Conservation (phyloP, 1,140 invertebrate genomes). For the Macrobrachium rosenbergii region DNA sequence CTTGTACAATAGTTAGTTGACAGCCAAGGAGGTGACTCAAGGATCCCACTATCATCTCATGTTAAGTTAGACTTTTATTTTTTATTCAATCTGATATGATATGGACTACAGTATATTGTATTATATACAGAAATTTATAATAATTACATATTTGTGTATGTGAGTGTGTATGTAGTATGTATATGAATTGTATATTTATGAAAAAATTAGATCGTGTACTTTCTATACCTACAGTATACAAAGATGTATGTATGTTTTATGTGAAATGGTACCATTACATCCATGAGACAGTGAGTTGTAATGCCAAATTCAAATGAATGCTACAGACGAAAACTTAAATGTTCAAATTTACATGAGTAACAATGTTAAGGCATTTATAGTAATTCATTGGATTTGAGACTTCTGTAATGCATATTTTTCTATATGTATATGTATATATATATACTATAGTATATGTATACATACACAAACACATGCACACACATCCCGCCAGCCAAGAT, state of each 20-base stretch:
- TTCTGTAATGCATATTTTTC: slow-evolving; percentile 3
- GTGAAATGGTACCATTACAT: background rate
- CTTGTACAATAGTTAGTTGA: slow-evolving; percentile 62
- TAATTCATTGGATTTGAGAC: background rate
- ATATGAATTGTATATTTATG: slow-evolving; percentile 32
- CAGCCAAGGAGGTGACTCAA: slow-evolving; percentile 59
- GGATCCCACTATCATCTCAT: slow-evolving; percentile 16
- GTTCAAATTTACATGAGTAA: no score
- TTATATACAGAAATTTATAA: slow-evolving; percentile 34
- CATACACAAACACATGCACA: slow-evolving; percentile 24
- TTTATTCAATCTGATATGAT: background rate
- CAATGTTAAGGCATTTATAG: background rate
- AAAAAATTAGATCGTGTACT: slow-evolving; percentile 27
- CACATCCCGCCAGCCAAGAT: slow-evolving; percentile 18
- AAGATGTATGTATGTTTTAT: slow-evolving; percentile 31
- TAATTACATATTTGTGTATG: slow-evolving; percentile 11
- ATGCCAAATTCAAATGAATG: no score
- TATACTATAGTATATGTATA: background rate
- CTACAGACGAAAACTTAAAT: no score
- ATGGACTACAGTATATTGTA: slow-evolving; percentile 4
- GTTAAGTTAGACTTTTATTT: slow-evolving; percentile 11
- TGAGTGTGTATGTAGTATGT: slow-evolving; percentile 50
- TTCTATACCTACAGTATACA: background rate
- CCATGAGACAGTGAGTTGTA: no score
- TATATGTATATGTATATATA: slow-evolving; percentile 10